Base-by-base conservation (phyloP, 2,113 vertebrate genomes). In the Trematocara zebra region DNA sequence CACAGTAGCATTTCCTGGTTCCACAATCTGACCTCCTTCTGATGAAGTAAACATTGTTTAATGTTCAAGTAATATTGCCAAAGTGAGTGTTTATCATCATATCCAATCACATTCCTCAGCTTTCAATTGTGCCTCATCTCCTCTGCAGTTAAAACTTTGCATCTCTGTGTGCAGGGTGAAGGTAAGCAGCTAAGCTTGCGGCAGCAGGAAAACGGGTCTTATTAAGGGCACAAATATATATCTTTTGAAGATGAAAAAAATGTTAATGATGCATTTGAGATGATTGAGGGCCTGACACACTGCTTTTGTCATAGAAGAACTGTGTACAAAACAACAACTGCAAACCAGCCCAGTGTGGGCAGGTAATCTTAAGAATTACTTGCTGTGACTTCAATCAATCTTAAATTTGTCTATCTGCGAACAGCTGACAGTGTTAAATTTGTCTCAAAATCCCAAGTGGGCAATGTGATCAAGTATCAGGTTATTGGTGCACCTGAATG, bases 31-130 rank as follows among this genome's bases (percentile, higher is more conserved):
- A 94, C 90, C 88, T 85, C 33, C 35, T 7, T 3, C 53, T 80
- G 79, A 85, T 85, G 23, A 64, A 54, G 88, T 80, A 84, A 92
- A 91, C 91, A 85, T 83, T 82, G 35, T 86, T 85, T 84, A 85
- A 85, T 18, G 8, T 12, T 37, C 12, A 74, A 20, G 80, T n/a
- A 85, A 85, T 83, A 61, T 69, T 80, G 18, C 23, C 52, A 52
- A 15, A 81, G 54, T 12, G 85, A 85, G 85, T 90, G 18, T 90
- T 91, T 87, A 85, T 88, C 85, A 72, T 81, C 33, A 3, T 4
- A 44, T 74, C 86, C 84, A 93, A 91, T 91, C 88, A 90, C 11
- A 9, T 64, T 8, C 37, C 57, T 12, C 84, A 53, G 78, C 18
- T 61, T 69, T 79, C 47, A 64, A 15, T 85, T 69, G 84, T 52